These are phyloP conservation scores for Galeruca laticollis DNA, from an alignment of 2,888 invertebrate genomes.

Conservation along the genomic window DNA sequence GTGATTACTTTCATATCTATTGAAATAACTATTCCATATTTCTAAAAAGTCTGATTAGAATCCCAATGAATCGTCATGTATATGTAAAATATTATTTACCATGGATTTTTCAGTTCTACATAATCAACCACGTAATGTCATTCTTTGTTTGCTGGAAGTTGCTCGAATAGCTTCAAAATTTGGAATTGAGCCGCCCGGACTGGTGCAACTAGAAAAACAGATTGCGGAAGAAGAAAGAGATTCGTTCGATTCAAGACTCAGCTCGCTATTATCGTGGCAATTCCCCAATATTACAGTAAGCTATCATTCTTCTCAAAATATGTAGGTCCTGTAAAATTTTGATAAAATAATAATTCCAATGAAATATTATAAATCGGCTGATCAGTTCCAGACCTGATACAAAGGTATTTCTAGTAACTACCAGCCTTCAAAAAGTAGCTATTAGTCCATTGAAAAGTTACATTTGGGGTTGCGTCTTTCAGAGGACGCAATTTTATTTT, in stretches of 20 bases:
- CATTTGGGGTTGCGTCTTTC: too few relatives aligned
- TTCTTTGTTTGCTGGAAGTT: slow-evolving; percentile 87
- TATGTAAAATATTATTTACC: background rate
- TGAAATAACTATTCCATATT: too few relatives aligned
- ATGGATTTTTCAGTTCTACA: slow-evolving; percentile 74
- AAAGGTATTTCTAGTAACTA: too few relatives aligned
- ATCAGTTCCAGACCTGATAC: too few relatives aligned
- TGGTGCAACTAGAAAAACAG: slow-evolving; percentile 87
- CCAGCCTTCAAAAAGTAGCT: too few relatives aligned
- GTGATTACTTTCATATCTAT: too few relatives aligned
- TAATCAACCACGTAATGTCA: slow-evolving; percentile 85
- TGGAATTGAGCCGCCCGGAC: slow-evolving; percentile 83
- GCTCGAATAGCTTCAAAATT: slow-evolving; percentile 83
- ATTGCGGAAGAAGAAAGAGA: slow-evolving; percentile 84
- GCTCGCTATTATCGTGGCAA: slow-evolving; percentile 77
- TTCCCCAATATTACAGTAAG: slow-evolving; percentile 62
- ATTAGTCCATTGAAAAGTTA: too few relatives aligned
- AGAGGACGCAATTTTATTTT: too few relatives aligned
- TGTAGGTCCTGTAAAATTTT: too few relatives aligned
- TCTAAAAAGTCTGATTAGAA: too few relatives aligned
- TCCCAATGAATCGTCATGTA: background rate
- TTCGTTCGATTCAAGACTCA: slow-evolving; percentile 74
- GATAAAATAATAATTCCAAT: too few relatives aligned
- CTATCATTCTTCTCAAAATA: background rate
- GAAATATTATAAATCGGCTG: too few relatives aligned